phyloP scores from a whole-genome alignment of 64 coral and sea anemone genomes.

The Montipora capricornis region DNA sequence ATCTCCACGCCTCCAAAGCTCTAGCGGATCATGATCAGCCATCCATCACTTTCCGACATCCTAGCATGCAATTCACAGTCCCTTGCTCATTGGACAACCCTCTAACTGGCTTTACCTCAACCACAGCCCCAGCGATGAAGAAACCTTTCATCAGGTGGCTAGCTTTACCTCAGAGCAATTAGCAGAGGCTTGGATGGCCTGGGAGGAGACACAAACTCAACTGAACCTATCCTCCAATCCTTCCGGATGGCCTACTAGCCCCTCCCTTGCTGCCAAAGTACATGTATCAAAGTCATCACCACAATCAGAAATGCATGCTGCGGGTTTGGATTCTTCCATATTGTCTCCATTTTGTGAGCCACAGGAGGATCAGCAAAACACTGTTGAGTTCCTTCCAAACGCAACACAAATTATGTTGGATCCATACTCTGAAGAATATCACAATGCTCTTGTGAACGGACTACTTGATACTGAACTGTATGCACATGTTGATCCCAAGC shows the following conservation, averaged over 20 bases:
- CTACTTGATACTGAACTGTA: background rate
- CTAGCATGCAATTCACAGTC: constrained; percentile 16
- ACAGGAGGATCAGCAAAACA: background rate
- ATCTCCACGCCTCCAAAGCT: constrained; percentile 37
- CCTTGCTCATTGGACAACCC: constrained; percentile 10
- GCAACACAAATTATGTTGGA: background rate
- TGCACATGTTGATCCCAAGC: constrained; percentile 33
- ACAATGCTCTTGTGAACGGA: background rate
- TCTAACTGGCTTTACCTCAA: background rate
- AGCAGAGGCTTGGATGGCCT: background rate
- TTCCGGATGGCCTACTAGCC: too few species aligned
- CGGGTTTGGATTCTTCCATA: background rate
- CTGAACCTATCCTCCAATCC: too few species aligned
- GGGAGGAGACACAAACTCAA: background rate
- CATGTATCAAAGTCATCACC: background rate
- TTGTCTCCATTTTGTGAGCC: background rate
- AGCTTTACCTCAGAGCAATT: background rate
- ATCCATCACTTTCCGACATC: constrained; percentile 6
- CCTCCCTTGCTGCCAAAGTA: background rate
- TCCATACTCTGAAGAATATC: background rate
- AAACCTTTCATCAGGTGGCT: constrained; percentile 4
- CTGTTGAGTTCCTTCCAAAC: too few species aligned
- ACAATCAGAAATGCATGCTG: background rate
- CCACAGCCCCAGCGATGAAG: background rate
- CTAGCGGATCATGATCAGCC: constrained; percentile 31